phyloP scores from a whole-genome alignment of 2,797 vertebrate genomes.

The Tokudaia tokunoshimensis region DNA sequence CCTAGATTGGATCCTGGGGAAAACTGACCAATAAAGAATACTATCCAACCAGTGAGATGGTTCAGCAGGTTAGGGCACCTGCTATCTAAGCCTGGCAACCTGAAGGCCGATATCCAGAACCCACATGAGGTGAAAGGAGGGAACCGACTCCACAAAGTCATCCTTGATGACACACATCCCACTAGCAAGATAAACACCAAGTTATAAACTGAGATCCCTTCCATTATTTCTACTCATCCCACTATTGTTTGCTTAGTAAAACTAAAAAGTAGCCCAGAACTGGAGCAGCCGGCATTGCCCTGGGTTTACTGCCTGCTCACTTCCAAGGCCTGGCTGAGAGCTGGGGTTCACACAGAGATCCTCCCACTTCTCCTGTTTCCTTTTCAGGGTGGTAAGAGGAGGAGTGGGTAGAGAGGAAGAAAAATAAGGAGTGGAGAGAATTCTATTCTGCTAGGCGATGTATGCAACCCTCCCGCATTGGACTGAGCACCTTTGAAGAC shows the following conservation, averaged over 20 bases:
- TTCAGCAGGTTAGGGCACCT: neutral
- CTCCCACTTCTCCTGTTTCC: neutral
- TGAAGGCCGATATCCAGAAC: neutral
- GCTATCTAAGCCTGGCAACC: too few species aligned
- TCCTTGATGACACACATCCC: neutral
- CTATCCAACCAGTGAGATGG: neutral
- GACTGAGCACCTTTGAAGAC: conserved; percentile 79
- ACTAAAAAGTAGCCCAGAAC: conserved; percentile 20
- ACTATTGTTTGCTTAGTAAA: conserved; percentile 18
- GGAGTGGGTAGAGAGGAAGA: conserved; percentile 35
- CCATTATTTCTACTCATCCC: neutral
- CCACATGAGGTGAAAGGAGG: neutral
- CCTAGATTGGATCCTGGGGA: neutral
- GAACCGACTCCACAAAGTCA: neutral
- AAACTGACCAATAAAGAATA: neutral
- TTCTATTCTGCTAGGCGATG: conserved; percentile 64
- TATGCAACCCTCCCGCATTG: conserved; percentile 73
- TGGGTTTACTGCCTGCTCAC: neutral
- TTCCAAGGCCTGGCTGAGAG: neutral
- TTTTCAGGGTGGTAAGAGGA: neutral
- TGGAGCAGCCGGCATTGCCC: neutral
- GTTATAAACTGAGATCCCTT: neutral
- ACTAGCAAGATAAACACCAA: conserved; percentile 39
- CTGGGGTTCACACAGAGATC: neutral
- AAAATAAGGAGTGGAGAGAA: neutral